These are phyloP conservation scores for Melieria picta DNA, from an alignment of 2,888 invertebrate species.

Conservation along the genomic window DNA sequence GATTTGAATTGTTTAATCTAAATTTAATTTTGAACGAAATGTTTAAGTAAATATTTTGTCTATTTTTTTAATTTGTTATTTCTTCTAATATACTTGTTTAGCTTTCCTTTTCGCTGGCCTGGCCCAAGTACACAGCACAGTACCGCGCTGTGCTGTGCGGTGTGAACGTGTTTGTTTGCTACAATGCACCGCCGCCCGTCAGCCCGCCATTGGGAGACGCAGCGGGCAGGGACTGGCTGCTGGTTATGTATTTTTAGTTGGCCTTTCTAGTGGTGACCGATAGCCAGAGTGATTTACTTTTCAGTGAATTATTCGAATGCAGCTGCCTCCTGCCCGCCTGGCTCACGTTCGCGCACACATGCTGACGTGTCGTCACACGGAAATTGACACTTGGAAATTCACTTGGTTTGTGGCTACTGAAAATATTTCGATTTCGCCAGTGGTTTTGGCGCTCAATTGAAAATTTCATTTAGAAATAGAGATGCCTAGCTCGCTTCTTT, in stretches of 20 bases:
- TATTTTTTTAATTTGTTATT: background rate
- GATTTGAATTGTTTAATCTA: background rate
- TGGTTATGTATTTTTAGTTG: constrained; percentile 36
- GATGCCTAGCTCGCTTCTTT: no score
- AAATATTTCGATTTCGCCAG: no score
- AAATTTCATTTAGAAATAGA: no score
- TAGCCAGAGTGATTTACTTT: constrained; percentile 38
- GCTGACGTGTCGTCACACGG: constrained; percentile 24
- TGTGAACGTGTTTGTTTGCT: background rate
- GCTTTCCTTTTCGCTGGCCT: background rate
- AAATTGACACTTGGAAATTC: constrained; percentile 11
- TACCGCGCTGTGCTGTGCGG: no score
- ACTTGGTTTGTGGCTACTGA: background rate
- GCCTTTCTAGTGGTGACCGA: constrained; percentile 40
- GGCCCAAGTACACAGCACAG: no score
- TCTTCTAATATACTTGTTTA: background rate
- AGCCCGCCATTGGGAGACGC: no score
- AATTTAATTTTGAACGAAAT: background rate
- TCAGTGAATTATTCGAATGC: background rate
- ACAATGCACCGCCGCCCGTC: background rate
- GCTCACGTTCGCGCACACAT: background rate
- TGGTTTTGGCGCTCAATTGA: no score
- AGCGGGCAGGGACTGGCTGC: no score
- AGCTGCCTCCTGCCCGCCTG: background rate
- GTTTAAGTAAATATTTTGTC: background rate